Conservation (phyloP, 2,113 vertebrate genomes). For the Pseudois nayaur region DNA sequence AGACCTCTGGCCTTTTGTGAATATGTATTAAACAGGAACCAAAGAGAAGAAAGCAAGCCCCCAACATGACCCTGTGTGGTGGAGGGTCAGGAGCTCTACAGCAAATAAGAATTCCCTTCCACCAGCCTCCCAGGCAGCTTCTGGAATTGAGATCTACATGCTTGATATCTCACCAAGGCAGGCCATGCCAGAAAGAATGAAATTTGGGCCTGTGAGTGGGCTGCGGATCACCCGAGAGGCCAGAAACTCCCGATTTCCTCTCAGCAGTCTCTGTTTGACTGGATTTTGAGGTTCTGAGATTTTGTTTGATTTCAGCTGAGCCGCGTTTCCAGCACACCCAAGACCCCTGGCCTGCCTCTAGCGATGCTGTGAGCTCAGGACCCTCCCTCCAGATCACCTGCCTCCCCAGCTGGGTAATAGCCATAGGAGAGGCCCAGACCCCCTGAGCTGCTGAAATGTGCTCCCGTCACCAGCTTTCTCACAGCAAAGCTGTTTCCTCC, state of each 20-base stretch:
- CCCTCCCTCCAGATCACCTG: not conserved
- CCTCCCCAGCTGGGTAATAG: not conserved
- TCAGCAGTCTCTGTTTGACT: not conserved
- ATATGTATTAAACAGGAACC: not conserved
- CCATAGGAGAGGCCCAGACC: not conserved
- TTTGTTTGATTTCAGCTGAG: not conserved
- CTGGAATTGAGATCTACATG: not conserved
- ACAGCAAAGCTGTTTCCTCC: conserved; percentile 63
- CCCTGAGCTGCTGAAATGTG: not conserved
- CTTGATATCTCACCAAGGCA: fast-evolving
- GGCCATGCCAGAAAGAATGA: not conserved
- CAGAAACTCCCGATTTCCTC: not conserved
- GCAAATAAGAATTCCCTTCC: not conserved
- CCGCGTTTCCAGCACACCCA: too few species aligned
- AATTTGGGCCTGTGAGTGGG: fast-evolving
- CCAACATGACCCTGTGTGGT: too few species aligned
- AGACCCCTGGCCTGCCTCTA: too few species aligned
- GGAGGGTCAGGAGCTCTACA: not conserved
- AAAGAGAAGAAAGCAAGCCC: not conserved
- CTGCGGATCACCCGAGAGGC: too few species aligned
- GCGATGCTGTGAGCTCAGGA: not conserved
- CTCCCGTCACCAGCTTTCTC: conserved; percentile 11
- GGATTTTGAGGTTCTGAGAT: not conserved
- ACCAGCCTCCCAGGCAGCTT: not conserved
- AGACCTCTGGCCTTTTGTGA: not conserved